A percentile compares a stretch with the other conserved stretches of the same genome.
Evolutionary conservation across 2,888 invertebrate genomes (phyloP).

Genomic region (Nephrotoma guestfalica): DNA sequence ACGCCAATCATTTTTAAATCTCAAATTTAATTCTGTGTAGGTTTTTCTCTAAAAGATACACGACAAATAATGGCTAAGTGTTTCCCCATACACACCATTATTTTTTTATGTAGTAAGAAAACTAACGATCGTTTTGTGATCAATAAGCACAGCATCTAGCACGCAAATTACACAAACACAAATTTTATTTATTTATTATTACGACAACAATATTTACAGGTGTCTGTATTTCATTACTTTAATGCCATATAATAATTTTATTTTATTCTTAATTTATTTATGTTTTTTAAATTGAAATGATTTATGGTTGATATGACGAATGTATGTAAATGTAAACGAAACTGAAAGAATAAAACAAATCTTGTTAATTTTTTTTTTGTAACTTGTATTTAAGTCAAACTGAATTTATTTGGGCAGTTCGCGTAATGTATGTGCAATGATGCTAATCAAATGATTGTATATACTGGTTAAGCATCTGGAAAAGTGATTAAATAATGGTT

Average conservation of each 20-base stretch:
- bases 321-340: background rate
- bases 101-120: background rate
- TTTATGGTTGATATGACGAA: background rate
- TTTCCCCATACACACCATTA: background rate
- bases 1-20: background rate
- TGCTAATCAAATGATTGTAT: background rate
- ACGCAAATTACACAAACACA: background rate
- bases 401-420: background rate
- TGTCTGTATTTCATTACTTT: background rate
- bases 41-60: background rate
- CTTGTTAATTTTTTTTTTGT: background rate
- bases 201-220: background rate
- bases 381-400: background rate
- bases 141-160: background rate
- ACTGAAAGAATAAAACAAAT: background rate
- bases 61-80: background rate
- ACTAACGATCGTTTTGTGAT: background rate
- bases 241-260: background rate
- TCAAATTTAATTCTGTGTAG: background rate
- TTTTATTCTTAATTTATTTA: background rate
- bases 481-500: no score
- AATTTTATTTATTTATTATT: background rate
- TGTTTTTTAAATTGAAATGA: background rate
- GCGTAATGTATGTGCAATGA: background rate
- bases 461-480: no score